phyloP scores from a whole-genome alignment of 2,113 vertebrate species.

The Bostrychus sinensis region DNA sequence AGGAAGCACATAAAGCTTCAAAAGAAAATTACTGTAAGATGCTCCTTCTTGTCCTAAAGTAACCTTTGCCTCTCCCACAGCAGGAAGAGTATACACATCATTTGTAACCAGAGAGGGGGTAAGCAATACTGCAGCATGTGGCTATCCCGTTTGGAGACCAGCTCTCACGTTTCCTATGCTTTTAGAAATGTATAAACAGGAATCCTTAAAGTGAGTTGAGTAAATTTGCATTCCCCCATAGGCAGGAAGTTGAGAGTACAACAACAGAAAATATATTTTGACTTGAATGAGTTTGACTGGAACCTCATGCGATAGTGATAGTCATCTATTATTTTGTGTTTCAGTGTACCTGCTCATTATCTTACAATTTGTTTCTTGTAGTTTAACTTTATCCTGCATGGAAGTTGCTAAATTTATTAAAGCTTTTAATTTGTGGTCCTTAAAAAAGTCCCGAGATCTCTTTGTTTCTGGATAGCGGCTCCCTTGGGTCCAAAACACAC shows the following conservation, averaged over 20 bases:
- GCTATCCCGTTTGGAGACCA: constrained; percentile 19
- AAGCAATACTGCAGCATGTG: constrained; percentile 39
- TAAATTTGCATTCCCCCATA: constrained; percentile 1
- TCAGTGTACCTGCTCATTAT: constrained; percentile 14
- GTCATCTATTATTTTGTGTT: constrained; percentile 16
- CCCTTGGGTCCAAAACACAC: constrained; percentile 6
- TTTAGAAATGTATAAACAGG: constrained; percentile 17
- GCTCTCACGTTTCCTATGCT: constrained; percentile 35
- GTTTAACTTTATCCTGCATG: constrained; percentile 45
- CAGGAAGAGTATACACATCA: constrained; percentile 17
- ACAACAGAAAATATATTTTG: constrained; percentile 49
- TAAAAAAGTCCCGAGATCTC: constrained; percentile 24
- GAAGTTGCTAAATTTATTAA: constrained; percentile 56
- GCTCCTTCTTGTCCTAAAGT: constrained; percentile 35
- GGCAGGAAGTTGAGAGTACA: constrained; percentile 25
- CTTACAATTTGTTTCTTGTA: constrained; percentile 23
- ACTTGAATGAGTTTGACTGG: constrained; percentile 22
- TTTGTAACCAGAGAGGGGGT: constrained; percentile 53
- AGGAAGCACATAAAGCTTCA: neutral
- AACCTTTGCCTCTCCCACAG: constrained; percentile 22
- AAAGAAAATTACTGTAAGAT: constrained; percentile 1
- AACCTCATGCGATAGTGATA: constrained; percentile 32
- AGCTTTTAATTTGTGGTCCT: constrained; percentile 48
- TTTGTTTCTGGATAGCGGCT: constrained; percentile 28
- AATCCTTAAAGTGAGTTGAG: neutral